Percentiles rank a stretch among this genome's conserved stretches.
phyloP scores from a whole-genome alignment of 1,140 invertebrate species.

The Pristionchus pacificus region DNA sequence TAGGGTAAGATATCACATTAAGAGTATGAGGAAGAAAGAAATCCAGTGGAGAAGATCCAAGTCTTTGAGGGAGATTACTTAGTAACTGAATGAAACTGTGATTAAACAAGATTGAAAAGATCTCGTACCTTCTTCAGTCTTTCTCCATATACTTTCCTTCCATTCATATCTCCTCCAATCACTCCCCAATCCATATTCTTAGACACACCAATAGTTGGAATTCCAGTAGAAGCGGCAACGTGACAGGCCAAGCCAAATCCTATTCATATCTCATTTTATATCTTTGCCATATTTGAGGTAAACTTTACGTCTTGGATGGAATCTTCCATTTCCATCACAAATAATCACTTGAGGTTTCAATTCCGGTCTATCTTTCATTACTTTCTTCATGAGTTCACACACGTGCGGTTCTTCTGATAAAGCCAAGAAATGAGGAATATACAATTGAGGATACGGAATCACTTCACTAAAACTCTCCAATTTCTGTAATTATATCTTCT shows the following conservation, averaged over 20 bases:
- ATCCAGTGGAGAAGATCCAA: background rate
- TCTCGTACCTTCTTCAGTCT: background rate
- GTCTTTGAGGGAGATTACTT: background rate
- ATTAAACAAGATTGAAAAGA: background rate
- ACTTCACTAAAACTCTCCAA: conserved; percentile 11
- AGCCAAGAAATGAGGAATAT: conserved; percentile 29
- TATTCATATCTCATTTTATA: background rate
- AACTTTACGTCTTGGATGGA: conserved; percentile 25
- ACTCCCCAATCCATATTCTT: conserved; percentile 14
- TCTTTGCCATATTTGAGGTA: background rate
- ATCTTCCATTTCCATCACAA: conserved; percentile 35
- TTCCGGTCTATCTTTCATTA: conserved; percentile 8
- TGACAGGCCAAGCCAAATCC: conserved; percentile 35
- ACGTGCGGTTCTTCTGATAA: conserved; percentile 12
- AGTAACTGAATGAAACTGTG: no score
- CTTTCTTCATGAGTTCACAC: background rate
- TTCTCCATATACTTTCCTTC: background rate
- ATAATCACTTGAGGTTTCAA: conserved; percentile 26
- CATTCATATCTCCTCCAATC: background rate
- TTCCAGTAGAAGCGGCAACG: conserved; percentile 24
- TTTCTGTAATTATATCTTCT: conserved; percentile 16
- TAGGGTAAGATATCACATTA: background rate
- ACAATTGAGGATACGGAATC: conserved; percentile 19
- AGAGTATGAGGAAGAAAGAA: background rate
- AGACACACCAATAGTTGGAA: conserved; percentile 26